Conservation (phyloP, 2,797 vertebrate genomes). For the Borostomias antarcticus region DNA sequence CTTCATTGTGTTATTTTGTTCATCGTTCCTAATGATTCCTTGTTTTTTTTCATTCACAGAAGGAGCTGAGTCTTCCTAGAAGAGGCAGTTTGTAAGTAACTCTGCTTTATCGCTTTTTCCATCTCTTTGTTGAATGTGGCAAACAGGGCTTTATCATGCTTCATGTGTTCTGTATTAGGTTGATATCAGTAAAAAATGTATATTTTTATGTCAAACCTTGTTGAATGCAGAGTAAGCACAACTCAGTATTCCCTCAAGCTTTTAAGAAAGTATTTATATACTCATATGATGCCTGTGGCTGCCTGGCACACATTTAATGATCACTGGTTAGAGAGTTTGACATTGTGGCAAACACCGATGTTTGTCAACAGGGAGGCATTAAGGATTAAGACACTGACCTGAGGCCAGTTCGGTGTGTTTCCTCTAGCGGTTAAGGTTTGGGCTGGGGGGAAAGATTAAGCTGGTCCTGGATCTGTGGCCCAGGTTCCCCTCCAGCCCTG, state of each 20-base stretch:
- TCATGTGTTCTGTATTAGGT: background rate
- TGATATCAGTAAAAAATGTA: background rate
- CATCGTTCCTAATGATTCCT: conserved; percentile 16
- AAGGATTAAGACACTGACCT: background rate
- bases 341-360: background rate
- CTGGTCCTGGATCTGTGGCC: background rate
- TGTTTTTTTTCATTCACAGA: conserved; percentile 81
- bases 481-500: background rate
- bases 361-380: background rate
- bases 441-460: background rate
- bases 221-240: background rate
- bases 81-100: conserved; percentile 98
- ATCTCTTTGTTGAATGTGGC: background rate
- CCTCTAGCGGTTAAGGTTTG: background rate
- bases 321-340: background rate
- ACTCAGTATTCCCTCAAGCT: background rate
- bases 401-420: background rate
- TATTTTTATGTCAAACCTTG: background rate
- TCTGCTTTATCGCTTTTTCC: conserved; percentile 29
- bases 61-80: conserved; percentile 97
- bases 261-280: background rate
- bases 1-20: background rate
- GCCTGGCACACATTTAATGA: background rate
- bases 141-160: background rate
- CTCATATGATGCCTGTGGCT: background rate